phyloP scores from a whole-genome alignment of 2,888 invertebrate species.

The Meiosimyza platycephala region DNA sequence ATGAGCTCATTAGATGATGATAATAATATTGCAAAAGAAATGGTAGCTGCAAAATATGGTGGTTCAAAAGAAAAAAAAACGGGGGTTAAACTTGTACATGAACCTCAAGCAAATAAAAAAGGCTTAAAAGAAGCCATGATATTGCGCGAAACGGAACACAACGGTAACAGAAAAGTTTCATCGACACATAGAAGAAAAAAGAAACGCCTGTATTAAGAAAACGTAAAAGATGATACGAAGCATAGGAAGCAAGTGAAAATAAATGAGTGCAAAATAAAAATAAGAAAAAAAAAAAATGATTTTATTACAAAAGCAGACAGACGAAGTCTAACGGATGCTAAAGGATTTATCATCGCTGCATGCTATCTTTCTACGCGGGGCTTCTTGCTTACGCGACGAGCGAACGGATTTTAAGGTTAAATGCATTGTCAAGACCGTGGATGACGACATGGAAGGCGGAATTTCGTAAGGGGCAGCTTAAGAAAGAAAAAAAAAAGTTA shows the following conservation, averaged over 20 bases:
- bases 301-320: constrained; percentile 24
- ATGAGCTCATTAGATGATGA: constrained; percentile 23
- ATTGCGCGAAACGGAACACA: constrained; percentile 8
- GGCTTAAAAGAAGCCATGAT: constrained; percentile 29
- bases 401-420: background rate
- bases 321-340: constrained; percentile 9
- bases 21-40: background rate
- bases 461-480: no score
- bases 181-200: background rate
- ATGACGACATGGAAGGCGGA: no score
- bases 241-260: background rate
- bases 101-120: background rate
- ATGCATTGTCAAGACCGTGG: background rate
- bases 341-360: constrained; percentile 22
- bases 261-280: background rate
- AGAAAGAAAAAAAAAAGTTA: background rate
- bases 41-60: background rate
- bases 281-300: constrained; percentile 13
- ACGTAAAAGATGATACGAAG: background rate
- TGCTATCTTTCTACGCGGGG: background rate
- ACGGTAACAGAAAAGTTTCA: background rate
- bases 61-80: constrained; percentile 3
- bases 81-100: constrained; percentile 6
- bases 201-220: background rate
- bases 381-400: no score